Conservation (phyloP, 2,797 vertebrate genomes). For the Onychomys arenicola region DNA sequence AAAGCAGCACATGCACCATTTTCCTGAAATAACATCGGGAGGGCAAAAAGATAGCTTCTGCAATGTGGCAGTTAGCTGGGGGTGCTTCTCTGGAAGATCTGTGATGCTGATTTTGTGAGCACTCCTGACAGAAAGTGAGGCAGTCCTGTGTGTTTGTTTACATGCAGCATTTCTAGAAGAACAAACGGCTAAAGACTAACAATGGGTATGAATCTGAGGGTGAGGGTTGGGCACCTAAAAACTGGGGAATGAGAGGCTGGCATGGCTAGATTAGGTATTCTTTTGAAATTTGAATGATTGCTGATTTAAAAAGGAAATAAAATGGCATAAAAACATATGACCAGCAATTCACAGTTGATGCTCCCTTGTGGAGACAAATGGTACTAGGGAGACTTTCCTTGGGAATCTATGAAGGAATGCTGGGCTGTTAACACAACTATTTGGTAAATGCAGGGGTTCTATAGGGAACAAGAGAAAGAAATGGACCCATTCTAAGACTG, state of each 20-base stretch:
- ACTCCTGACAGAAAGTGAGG: rapidly evolving
- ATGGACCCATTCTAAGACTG: neutral
- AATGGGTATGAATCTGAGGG: neutral
- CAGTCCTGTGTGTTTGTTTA: neutral
- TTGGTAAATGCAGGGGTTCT: neutral
- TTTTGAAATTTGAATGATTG: neutral
- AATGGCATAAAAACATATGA: neutral
- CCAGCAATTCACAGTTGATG: neutral
- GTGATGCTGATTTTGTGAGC: rapidly evolving
- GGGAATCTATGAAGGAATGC: neutral
- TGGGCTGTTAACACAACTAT: neutral
- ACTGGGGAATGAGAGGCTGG: rapidly evolving
- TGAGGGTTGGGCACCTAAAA: rapidly evolving
- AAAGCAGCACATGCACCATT: neutral
- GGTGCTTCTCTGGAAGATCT: no score
- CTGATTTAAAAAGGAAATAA: neutral
- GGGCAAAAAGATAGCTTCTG: neutral
- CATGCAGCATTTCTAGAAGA: neutral
- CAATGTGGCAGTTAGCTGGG: neutral
- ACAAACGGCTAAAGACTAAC: neutral
- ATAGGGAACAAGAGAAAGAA: neutral
- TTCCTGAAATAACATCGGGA: neutral
- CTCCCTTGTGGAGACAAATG: neutral
- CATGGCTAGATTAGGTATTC: neutral
- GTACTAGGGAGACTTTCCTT: neutral